phyloP scores from a whole-genome alignment of 2,888 invertebrate genomes.

The Ischnura elegans region DNA sequence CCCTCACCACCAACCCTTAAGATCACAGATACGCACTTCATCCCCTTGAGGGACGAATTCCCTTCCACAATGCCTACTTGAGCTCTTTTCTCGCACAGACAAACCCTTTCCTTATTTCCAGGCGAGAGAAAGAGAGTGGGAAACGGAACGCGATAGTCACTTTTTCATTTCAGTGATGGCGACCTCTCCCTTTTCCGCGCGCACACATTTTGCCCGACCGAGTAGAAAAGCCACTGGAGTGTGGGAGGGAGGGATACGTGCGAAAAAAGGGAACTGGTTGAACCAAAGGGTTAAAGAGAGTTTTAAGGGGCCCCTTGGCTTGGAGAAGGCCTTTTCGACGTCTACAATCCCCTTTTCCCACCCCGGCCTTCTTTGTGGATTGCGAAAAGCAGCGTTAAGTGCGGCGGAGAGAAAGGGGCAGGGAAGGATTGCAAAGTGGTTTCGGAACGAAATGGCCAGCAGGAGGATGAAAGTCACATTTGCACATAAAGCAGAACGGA shows the following conservation, averaged over 20 bases:
- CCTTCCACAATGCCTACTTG: conserved; percentile 45
- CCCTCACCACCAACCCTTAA: background rate
- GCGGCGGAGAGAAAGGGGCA: background rate
- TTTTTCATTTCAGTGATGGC: conserved; percentile 9
- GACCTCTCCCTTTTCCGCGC: too few species aligned
- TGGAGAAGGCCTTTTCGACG: background rate
- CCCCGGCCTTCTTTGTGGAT: background rate
- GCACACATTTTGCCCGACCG: conserved; percentile 27
- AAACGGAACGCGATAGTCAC: background rate
- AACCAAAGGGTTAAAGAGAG: background rate
- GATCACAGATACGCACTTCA: background rate
- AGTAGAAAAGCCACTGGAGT: background rate
- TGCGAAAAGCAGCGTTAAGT: background rate
- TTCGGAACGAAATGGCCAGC: background rate
- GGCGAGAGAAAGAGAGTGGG: background rate
- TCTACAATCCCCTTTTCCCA: background rate
- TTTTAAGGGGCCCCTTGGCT: background rate
- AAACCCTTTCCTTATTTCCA: conserved; percentile 23
- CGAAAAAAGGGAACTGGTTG: background rate
- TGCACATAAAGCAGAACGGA: background rate
- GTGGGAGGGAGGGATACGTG: background rate
- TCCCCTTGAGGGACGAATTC: conserved; percentile 21
- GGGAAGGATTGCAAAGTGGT: background rate
- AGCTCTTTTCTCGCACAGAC: background rate
- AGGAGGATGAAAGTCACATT: background rate